A percentile compares a stretch with the other conserved stretches of the same genome.
These are phyloP conservation scores for Sebastolobus alascanus DNA, from an alignment of 2,797 vertebrate species.

Conservation along the genomic window DNA sequence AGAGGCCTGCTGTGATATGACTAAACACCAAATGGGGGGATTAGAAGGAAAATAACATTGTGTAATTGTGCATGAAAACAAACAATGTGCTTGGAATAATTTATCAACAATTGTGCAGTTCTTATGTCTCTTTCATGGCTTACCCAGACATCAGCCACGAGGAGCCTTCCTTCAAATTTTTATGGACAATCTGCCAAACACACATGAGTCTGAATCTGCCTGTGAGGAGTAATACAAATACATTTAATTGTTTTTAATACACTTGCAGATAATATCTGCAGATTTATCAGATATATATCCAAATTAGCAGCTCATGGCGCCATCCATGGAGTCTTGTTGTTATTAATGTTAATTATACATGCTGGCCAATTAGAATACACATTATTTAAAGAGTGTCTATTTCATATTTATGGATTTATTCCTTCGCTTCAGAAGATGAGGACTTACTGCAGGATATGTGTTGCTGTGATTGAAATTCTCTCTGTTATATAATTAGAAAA, in stretches of 20 bases:
- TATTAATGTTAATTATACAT: background rate
- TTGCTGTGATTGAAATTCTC: background rate
- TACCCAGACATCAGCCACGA: background rate
- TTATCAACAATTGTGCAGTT: background rate
- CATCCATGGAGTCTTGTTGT: background rate
- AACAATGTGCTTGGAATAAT: slow-evolving; percentile 6
- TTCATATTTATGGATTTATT: background rate
- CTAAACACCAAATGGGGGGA: slow-evolving; percentile 1
- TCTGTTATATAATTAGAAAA: slow-evolving; percentile 5
- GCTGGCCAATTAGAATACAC: background rate
- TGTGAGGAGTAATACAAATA: background rate
- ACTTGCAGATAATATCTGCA: background rate
- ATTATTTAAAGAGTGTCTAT: background rate
- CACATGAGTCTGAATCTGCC: background rate
- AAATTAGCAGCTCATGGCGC: background rate
- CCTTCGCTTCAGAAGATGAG: background rate
- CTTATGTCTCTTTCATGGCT: background rate
- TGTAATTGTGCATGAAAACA: slow-evolving; percentile 35
- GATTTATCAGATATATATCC: background rate
- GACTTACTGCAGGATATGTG: background rate
- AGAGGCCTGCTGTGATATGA: slow-evolving; percentile 26
- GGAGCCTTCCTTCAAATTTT: background rate
- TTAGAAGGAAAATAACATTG: slow-evolving; percentile 4
- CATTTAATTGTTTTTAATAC: background rate
- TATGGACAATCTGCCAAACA: background rate